Base-by-base conservation (phyloP, 2,113 vertebrate species). In the Ailuropoda melanoleuca region DNA sequence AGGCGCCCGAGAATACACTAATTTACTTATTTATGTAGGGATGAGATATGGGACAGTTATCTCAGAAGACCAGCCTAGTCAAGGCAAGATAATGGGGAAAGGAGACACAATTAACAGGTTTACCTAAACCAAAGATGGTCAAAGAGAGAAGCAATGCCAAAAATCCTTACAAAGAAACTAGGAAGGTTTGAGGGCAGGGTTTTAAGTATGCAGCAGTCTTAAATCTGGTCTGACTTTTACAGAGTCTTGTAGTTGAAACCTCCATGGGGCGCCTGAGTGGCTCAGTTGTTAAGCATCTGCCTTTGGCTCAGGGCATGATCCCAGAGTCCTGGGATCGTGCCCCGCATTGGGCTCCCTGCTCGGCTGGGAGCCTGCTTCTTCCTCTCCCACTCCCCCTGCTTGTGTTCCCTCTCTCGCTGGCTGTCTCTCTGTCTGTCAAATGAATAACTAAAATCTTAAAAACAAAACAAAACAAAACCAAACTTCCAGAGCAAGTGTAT, bases 151-250 rank as follows among this genome's bases (percentile, higher is more conserved):
- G 24, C 56, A 95, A 31, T 70, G 50, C 19, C n/a, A 48, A 91
- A 58, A 24, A 88, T 96, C 21, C n/a, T 64, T 96, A 81, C 72
- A 94, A 70, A 89, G 37, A 93, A 97, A 72, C 24, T 48, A 77
- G 60, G 81, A 58, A 90, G 84, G 39, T 55, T 34, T 62, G 39
- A 89, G 15, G n/a, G 39, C 58, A 74, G 11, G 31, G 34, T 88
- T 55, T 94, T 90, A 96, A 48, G 14, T 92, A n/a, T 56, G 6
- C 37, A 94, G 46, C 39, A 60, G 11, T 90, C 17, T 95, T 94
- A 11, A 94, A 53, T 72, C 15, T 89, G 72, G 37, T 95, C 83
- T 43, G 43, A 43, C 43, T 90, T 92, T 88, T 66, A 68, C 0
- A 39, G 64, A 82, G 46, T 90, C 31, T n/a, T 74, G 3, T 53